A percentile compares a stretch with the other conserved stretches of the same genome.
phyloP scores from a whole-genome alignment of 2,888 invertebrate genomes.

The Acrocera orbiculus region DNA sequence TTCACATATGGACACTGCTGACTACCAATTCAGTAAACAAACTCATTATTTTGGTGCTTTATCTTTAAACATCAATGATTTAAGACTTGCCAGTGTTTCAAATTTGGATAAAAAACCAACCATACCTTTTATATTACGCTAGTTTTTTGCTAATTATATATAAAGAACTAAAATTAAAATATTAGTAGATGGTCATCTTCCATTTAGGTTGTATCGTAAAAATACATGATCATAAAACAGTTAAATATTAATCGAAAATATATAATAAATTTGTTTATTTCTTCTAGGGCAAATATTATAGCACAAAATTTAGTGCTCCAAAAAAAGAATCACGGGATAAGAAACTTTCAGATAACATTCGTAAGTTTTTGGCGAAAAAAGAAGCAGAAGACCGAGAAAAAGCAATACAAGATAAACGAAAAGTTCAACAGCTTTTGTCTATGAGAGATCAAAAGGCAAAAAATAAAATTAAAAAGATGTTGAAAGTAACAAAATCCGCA shows the following conservation, averaged over 20 bases:
- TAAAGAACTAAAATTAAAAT: no score
- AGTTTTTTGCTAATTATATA: no score
- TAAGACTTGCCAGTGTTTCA: no score
- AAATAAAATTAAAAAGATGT: conserved; percentile 56
- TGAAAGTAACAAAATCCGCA: conserved; percentile 76
- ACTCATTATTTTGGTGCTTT: no score
- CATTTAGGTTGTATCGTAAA: background rate
- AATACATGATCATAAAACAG: background rate
- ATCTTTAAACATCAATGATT: no score
- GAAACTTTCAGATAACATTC: conserved; percentile 56
- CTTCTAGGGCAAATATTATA: conserved; percentile 43
- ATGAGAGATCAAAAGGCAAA: conserved; percentile 55
- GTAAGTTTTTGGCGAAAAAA: conserved; percentile 64
- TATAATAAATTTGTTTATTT: conserved; percentile 3
- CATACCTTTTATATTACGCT: no score
- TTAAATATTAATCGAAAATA: background rate
- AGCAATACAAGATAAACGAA: conserved; percentile 41
- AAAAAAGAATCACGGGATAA: conserved; percentile 57
- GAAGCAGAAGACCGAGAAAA: conserved; percentile 61
- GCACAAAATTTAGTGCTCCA: conserved; percentile 63
- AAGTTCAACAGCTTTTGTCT: conserved; percentile 44
- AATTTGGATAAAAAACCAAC: no score
- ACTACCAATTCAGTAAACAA: no score
- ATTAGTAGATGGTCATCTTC: background rate
- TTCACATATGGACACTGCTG: no score